phyloP scores from a whole-genome alignment of 2,888 invertebrate species.

The Pristionchus entomophagus region DNA sequence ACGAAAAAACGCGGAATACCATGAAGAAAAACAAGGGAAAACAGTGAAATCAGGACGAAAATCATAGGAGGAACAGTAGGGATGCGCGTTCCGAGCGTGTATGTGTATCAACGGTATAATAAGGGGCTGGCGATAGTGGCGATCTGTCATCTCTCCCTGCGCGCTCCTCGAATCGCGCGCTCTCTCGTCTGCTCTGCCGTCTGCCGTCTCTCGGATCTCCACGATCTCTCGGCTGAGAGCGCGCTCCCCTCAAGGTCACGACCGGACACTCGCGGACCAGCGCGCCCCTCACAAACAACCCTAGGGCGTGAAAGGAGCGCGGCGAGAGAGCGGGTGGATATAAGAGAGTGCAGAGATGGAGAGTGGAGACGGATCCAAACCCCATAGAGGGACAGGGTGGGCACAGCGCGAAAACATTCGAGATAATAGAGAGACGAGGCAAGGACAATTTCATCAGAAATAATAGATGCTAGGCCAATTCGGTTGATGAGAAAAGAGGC shows the following conservation, averaged over 20 bases:
- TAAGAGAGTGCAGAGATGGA: neutral
- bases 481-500: neutral
- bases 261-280: neutral
- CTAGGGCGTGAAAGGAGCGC: neutral
- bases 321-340: neutral
- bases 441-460: neutral
- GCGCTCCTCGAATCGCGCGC: neutral
- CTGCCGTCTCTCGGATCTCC: neutral
- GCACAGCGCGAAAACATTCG: slow-evolving; percentile 8
- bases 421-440: slow-evolving; percentile 5
- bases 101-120: neutral
- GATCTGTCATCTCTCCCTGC: neutral
- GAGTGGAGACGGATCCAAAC: neutral
- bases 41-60: neutral
- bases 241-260: neutral
- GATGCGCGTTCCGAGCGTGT: no score
- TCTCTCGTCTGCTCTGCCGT: neutral
- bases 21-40: neutral
- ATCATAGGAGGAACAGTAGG: neutral
- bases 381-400: no score
- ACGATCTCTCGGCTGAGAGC: neutral
- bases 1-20: neutral
- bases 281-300: slow-evolving; percentile 43
- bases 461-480: neutral
- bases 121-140: neutral